These are phyloP conservation scores for Myiopsitta monachus DNA, from an alignment of 2,113 vertebrate species.

Conservation along the genomic window DNA sequence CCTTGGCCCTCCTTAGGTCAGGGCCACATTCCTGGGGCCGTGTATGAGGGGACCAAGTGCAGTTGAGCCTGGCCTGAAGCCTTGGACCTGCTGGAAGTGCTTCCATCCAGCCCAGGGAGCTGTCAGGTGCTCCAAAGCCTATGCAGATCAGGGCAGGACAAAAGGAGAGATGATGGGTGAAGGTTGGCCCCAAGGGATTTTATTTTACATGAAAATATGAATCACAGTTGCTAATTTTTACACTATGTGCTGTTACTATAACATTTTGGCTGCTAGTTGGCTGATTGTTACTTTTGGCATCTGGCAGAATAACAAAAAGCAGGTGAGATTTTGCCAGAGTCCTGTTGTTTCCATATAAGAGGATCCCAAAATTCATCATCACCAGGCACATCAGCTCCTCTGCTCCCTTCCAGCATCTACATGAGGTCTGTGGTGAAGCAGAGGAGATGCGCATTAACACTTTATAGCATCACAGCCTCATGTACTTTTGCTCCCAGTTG, in stretches of 20 bases:
- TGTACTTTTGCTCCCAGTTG: background rate
- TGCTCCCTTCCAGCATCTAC: background rate
- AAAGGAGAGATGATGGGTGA: rapidly evolving
- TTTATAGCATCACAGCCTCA: background rate
- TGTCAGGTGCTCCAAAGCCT: background rate
- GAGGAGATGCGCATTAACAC: rapidly evolving
- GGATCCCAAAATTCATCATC: background rate
- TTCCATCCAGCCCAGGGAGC: background rate
- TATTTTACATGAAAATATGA: background rate
- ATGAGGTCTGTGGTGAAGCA: rapidly evolving
- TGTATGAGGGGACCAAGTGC: rapidly evolving
- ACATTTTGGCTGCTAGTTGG: background rate
- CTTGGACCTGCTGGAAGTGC: rapidly evolving
- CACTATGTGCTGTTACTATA: background rate
- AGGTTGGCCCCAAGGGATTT: background rate
- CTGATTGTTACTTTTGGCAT: background rate
- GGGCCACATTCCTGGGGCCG: rapidly evolving
- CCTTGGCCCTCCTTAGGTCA: background rate
- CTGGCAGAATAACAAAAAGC: background rate
- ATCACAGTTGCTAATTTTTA: background rate
- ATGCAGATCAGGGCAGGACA: background rate
- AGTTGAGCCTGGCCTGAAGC: background rate
- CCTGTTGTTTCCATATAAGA: background rate
- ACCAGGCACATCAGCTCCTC: rapidly evolving
- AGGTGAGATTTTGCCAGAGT: background rate